Percentiles rank a stretch among this genome's conserved stretches.
Evolutionary conservation across 2,797 vertebrate species (phyloP).

Genomic region (Lithobates sylvaticus): DNA sequence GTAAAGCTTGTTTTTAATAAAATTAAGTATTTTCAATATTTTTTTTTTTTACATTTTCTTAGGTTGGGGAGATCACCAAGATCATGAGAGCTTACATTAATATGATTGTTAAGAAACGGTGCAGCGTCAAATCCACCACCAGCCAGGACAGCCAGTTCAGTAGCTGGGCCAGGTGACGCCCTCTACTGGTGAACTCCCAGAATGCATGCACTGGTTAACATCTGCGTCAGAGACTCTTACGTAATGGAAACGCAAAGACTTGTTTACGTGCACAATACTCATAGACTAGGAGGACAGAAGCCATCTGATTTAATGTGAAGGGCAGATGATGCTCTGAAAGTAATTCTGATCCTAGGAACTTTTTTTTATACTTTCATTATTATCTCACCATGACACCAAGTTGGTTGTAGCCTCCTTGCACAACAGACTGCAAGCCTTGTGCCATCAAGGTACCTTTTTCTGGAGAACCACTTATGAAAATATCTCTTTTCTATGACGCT

Average conservation of each 20-base stretch:
- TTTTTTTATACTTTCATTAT: background rate
- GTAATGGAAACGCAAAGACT: background rate
- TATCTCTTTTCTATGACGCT: background rate
- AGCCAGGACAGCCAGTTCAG: constrained; percentile 80
- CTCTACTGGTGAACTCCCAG: background rate
- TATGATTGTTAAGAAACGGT: constrained; percentile 95
- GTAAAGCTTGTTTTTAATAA: background rate
- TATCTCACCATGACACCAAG: background rate
- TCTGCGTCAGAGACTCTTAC: background rate
- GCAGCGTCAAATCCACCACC: constrained; percentile 87
- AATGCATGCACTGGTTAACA: background rate
- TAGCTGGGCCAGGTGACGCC: constrained; percentile 86
- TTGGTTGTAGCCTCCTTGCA: background rate
- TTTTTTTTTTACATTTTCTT: background rate
- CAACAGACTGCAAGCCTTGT: constrained; percentile 10
- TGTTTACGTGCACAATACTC: constrained; percentile 8
- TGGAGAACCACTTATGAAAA: background rate
- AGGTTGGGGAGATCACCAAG: constrained; percentile 94
- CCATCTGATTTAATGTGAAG: background rate
- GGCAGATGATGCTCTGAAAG: background rate
- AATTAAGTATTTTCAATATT: background rate
- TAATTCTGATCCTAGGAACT: background rate
- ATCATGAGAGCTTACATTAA: constrained; percentile 97
- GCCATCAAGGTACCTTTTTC: background rate
- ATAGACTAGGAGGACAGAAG: background rate